Evolutionary conservation across 2,888 invertebrate species (phyloP), one percentile per base, ranked within the genome.

Genomic region (Pogonocherus hispidulus): DNA sequence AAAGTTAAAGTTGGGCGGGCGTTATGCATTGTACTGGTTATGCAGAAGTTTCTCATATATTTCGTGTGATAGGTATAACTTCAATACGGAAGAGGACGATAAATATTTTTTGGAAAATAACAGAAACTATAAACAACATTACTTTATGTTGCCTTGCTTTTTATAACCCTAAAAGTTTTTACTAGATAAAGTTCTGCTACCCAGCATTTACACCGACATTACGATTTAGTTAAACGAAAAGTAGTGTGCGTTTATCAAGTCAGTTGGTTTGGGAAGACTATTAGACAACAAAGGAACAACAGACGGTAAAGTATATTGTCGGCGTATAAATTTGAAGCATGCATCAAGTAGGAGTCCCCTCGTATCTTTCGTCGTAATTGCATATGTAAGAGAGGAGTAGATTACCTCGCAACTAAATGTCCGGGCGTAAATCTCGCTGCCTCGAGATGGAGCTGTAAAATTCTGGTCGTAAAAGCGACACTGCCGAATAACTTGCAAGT

Each of bases 381-480:
- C 65, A 54, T 52, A 54, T 65, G 49, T 66, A 65, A 66, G 65
- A 70, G 64, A 54, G 23, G 63, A 51, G 66, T 67, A 62, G 63
- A 64, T 66, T 65, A 70, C 71, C 68, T 66, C 49, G 55, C 69
- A 70, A 67, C 67, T 69, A 69, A 62, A 73, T 70, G 67, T 69
- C 51, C 69, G 55, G 62, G 37, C 59, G 66, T 69, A 69, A 66
- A 69, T 66, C 66, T 66, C 63, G 56, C 51, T 47, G 55, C 52
- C 55, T 73, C 63, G 60, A 70, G 69, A 70, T 73, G 66, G 60
- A 73, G 71, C 65, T 65, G 72, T 73, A 72, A 72, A 73, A 75
- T 73, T 75, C 69, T 56, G 63, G 70, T 71, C 73, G 69, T 75
- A 72, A 72, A 72, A 63, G 60, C 66, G 66, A 69, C 65, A 70